Conservation (phyloP, 2,113 vertebrate genomes). For the Lonchura striata region DNA sequence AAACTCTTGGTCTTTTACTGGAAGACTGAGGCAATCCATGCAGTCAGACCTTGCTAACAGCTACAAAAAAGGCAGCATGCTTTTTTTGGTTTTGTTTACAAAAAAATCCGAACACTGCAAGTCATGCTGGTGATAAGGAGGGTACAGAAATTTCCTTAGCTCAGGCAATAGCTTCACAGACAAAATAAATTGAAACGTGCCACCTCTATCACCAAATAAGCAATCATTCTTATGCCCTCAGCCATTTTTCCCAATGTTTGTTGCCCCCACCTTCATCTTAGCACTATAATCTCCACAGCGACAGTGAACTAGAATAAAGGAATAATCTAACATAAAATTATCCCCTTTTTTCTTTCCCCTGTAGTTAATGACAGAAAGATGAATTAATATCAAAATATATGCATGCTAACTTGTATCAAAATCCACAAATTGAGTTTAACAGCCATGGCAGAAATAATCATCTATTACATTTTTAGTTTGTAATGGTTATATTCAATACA, state of each 20-base stretch:
- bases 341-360: neutral
- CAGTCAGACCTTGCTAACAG: neutral
- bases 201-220: neutral
- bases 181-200: neutral
- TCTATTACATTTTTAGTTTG: neutral
- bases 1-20: neutral
- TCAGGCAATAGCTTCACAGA: neutral
- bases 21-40: neutral
- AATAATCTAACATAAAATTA: neutral
- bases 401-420: neutral
- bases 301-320: neutral
- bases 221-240: neutral
- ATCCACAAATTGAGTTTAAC: neutral
- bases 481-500: neutral
- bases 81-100: neutral
- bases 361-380: neutral
- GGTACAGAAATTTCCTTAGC: neutral
- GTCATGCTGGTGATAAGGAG: neutral
- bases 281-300: neutral
- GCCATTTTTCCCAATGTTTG: neutral
- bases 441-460: neutral
- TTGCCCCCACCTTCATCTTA: neutral
- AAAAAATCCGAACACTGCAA: neutral
- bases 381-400: neutral
- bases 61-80: fast-evolving